These are phyloP conservation scores for Pristionchus mayeri DNA, from an alignment of 2,888 invertebrate genomes.

Conservation along the genomic window DNA sequence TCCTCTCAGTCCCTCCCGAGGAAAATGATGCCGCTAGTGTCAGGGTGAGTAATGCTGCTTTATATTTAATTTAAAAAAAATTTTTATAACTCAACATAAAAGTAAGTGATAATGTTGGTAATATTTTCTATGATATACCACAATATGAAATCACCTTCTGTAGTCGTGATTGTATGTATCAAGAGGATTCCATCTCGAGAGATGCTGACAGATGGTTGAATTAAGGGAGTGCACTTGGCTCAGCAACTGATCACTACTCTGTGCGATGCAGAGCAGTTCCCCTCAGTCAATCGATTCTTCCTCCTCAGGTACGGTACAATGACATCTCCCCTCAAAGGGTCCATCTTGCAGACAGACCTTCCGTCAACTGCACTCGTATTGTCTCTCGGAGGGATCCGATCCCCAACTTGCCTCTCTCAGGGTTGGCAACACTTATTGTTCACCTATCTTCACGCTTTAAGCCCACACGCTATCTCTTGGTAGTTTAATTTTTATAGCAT, in stretches of 20 bases:
- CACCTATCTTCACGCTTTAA: no score
- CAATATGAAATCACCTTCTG: no score
- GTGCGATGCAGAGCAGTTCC: slow-evolving; percentile 57
- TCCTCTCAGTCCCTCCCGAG: slow-evolving; percentile 50
- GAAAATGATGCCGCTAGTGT: slow-evolving; percentile 31
- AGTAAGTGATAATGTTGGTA: no score
- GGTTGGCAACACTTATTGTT: no score
- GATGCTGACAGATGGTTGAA: no score
- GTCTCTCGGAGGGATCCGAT: slow-evolving; percentile 56
- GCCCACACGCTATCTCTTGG: no score
- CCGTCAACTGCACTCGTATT: slow-evolving; percentile 62
- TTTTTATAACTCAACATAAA: no score
- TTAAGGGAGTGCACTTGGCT: slow-evolving; percentile 51
- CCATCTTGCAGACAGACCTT: slow-evolving; percentile 20
- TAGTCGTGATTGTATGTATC: no score
- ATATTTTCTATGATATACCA: no score
- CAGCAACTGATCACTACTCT: slow-evolving; percentile 57
- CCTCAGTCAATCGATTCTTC: slow-evolving; percentile 58
- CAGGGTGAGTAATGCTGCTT: not conserved
- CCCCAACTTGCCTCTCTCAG: slow-evolving; percentile 57
- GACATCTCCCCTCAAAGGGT: no score
- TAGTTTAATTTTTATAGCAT: not conserved
- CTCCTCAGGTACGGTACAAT: slow-evolving; percentile 54
- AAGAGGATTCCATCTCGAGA: no score
- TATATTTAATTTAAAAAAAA: not conserved